phyloP scores from a whole-genome alignment of 2,797 vertebrate genomes.

The Prunella strophiata region DNA sequence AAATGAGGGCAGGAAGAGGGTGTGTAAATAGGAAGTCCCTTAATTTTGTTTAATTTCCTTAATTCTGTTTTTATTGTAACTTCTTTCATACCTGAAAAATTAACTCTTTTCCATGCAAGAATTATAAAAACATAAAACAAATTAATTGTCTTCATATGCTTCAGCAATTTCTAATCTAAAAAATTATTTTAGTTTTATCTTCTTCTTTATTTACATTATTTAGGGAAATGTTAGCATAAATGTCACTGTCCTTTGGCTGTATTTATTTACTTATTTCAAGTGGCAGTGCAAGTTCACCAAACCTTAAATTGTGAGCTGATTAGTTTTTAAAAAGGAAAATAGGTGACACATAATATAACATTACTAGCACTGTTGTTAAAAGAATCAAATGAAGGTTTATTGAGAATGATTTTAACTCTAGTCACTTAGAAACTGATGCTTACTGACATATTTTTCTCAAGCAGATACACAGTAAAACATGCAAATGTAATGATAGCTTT shows the following conservation, averaged over 20 bases:
- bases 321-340: slow-evolving; percentile 49
- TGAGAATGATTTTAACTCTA: slow-evolving; percentile 66
- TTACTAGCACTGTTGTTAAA: slow-evolving; percentile 58
- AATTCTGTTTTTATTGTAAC: slow-evolving; percentile 28
- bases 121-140: slow-evolving; percentile 37
- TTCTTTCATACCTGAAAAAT: slow-evolving; percentile 20
- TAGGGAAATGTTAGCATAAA: slow-evolving; percentile 58
- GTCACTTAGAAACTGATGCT: slow-evolving; percentile 62
- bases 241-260: slow-evolving; percentile 11
- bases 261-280: slow-evolving; percentile 67
- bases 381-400: slow-evolving; percentile 39
- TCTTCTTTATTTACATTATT: slow-evolving; percentile 40
- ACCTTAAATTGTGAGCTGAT: slow-evolving; percentile 30
- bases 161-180: slow-evolving; percentile 35
- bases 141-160: background rate
- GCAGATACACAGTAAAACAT: slow-evolving; percentile 51
- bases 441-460: slow-evolving; percentile 62
- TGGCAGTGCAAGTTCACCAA: slow-evolving; percentile 51
- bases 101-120: slow-evolving; percentile 30
- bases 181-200: slow-evolving; percentile 43
- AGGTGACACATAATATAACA: background rate
- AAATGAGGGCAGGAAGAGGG: slow-evolving; percentile 13
- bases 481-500: slow-evolving; percentile 50
- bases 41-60: slow-evolving; percentile 16
- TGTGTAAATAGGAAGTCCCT: slow-evolving; percentile 59